Evolutionary conservation across 2,113 vertebrate species (phyloP).

Genomic region (Phaethornis superciliosus): DNA sequence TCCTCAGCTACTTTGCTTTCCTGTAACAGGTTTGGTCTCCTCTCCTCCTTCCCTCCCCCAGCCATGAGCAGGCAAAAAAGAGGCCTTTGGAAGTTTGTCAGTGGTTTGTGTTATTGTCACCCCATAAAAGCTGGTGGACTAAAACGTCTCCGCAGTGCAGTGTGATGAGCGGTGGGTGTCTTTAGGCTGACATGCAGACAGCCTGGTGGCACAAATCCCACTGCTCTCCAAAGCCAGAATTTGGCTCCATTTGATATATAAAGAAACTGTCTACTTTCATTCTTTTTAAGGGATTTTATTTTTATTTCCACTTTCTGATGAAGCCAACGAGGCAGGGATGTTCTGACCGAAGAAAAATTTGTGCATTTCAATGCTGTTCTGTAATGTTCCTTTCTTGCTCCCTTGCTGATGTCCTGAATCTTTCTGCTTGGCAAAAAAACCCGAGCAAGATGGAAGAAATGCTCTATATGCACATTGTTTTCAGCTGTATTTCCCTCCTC

Average conservation of each 20-base stretch:
- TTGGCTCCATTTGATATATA: neutral
- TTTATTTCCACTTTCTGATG: conserved; percentile 1
- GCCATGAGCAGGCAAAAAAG: neutral
- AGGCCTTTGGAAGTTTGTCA: conserved; percentile 25
- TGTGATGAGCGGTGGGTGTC: conserved; percentile 50
- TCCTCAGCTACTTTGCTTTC: neutral
- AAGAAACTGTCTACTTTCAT: neutral
- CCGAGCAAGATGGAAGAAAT: neutral
- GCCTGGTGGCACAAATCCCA: conserved; percentile 52
- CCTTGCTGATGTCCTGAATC: neutral
- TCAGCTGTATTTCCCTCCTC: neutral
- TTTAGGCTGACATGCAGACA: conserved; percentile 55
- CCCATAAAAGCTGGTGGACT: conserved; percentile 54
- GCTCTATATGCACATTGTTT: neutral
- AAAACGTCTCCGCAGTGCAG: neutral
- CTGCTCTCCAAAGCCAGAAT: conserved; percentile 11
- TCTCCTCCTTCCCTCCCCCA: neutral
- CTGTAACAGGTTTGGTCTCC: neutral
- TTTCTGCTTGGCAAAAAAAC: neutral
- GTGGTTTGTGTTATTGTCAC: conserved; percentile 65
- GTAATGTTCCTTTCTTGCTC: conserved; percentile 22
- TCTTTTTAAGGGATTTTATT: conserved; percentile 29
- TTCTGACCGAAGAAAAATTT: neutral
- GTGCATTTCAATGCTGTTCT: neutral
- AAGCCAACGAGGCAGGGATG: neutral